A percentile compares a stretch with the other conserved stretches of the same genome.
These are phyloP conservation scores for Jaculus jaculus DNA, from an alignment of 2,113 vertebrate genomes.

Conservation along the genomic window DNA sequence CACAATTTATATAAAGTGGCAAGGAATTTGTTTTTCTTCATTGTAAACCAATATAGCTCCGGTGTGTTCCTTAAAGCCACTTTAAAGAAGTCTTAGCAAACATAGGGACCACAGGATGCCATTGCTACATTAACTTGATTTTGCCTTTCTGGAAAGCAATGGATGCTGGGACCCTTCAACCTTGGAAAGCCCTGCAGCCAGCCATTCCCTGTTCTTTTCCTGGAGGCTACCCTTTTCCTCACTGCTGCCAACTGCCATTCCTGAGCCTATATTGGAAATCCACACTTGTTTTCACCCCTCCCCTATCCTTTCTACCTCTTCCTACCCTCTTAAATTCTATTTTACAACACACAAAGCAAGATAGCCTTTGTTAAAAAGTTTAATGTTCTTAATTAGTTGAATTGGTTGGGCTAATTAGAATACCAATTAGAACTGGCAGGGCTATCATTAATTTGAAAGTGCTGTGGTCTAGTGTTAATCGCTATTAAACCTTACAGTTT, in stretches of 20 bases:
- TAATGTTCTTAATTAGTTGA: conserved; percentile 88
- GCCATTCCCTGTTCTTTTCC: neutral
- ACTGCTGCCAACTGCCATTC: neutral
- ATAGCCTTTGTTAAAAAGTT: conserved; percentile 88
- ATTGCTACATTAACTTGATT: neutral
- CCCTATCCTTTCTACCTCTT: neutral
- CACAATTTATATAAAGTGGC: neutral
- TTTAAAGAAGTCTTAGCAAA: conserved; percentile 25
- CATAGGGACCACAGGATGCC: neutral
- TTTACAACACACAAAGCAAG: conserved; percentile 83
- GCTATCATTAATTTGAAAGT: conserved; percentile 86
- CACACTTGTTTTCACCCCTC: neutral
- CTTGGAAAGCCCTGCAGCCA: neutral
- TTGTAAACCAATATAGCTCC: neutral
- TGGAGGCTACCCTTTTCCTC: neutral
- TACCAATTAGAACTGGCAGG: conserved; percentile 87
- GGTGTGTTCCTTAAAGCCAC: neutral
- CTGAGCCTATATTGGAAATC: conserved; percentile 48
- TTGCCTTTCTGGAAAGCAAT: neutral
- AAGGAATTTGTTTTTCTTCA: neutral
- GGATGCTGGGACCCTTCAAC: neutral
- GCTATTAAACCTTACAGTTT: conserved; percentile 86
- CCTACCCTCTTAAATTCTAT: conserved; percentile 76
- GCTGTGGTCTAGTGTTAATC: conserved; percentile 86
- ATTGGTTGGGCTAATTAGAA: conserved; percentile 86